Conservation (phyloP, 2,888 invertebrate genomes). For the Melangyna quadrimaculata region DNA sequence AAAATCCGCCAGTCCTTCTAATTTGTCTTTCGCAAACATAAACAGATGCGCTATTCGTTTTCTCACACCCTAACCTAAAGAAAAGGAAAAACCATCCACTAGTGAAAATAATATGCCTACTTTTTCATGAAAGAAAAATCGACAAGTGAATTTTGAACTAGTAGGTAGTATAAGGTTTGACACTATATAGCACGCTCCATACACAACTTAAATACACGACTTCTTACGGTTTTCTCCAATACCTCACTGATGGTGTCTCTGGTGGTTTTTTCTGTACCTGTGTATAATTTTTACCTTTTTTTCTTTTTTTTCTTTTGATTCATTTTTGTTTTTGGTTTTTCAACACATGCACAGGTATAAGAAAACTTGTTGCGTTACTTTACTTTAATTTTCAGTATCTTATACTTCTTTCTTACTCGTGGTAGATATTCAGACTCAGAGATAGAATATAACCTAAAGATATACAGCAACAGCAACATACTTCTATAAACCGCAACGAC, state of each 20-base stretch:
- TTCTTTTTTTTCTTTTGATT: background rate
- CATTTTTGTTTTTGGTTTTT: slow-evolving; percentile 8
- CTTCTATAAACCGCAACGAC: slow-evolving; percentile 47
- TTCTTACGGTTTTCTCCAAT: slow-evolving; percentile 65
- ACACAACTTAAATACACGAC: slow-evolving; percentile 35
- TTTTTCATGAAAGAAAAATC: slow-evolving; percentile 1
- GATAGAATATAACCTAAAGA: slow-evolving; percentile 49
- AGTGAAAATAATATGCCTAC: background rate
- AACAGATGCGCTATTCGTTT: background rate
- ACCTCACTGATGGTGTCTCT: slow-evolving; percentile 28
- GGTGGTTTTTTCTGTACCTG: slow-evolving; percentile 52
- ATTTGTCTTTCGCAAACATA: background rate
- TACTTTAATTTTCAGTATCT: slow-evolving; percentile 35
- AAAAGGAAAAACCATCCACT: background rate
- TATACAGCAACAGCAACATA: slow-evolving; percentile 39
- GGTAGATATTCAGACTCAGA: slow-evolving; percentile 40
- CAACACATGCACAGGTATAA: slow-evolving; percentile 65
- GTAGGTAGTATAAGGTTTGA: slow-evolving; percentile 28
- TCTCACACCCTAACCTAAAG: background rate
- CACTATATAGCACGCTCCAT: slow-evolving; percentile 22
- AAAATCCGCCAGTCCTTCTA: background rate
- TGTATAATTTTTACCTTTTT: slow-evolving; percentile 28
- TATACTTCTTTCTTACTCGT: slow-evolving; percentile 39
- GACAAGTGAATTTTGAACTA: slow-evolving; percentile 56
- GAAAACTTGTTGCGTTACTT: slow-evolving; percentile 60